A percentile compares a stretch with the other conserved stretches of the same genome.
These are phyloP conservation scores for Aramus guarauna DNA, from an alignment of 2,113 vertebrate genomes.

Conservation along the genomic window DNA sequence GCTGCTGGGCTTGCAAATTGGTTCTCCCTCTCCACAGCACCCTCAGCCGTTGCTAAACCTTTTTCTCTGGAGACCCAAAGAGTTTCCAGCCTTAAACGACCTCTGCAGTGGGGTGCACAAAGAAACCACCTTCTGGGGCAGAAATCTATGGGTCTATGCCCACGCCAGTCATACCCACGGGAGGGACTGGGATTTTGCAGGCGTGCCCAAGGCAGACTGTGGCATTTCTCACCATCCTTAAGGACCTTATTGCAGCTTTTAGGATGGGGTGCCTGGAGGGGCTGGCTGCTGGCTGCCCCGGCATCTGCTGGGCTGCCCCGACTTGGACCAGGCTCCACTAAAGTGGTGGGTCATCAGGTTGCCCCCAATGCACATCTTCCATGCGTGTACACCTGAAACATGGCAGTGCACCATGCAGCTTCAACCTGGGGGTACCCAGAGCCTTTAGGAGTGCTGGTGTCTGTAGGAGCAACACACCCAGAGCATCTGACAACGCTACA, in stretches of 20 bases:
- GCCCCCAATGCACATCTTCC: not conserved
- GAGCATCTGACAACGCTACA: not conserved
- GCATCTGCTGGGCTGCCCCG: not conserved
- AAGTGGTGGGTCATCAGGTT: not conserved
- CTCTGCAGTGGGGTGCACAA: not conserved
- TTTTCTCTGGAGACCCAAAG: not conserved
- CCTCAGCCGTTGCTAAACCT: not conserved
- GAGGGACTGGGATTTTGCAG: not conserved
- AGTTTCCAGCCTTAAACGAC: not conserved
- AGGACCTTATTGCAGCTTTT: not conserved
- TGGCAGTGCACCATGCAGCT: not conserved
- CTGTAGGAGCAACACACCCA: not conserved
- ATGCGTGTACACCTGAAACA: not conserved
- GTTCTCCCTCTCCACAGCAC: not conserved
- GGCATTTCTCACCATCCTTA: not conserved
- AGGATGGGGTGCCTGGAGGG: not conserved
- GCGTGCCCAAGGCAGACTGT: not conserved
- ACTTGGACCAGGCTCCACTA: not conserved
- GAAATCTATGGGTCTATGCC: not conserved
- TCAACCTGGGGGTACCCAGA: not conserved
- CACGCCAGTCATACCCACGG: fast-evolving
- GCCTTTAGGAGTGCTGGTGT: not conserved
- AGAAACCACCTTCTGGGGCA: not conserved
- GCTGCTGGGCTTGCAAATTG: not conserved
- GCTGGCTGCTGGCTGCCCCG: not conserved